Conservation (phyloP, 2,113 vertebrate species). For the Porphyrio hochstetteri region DNA sequence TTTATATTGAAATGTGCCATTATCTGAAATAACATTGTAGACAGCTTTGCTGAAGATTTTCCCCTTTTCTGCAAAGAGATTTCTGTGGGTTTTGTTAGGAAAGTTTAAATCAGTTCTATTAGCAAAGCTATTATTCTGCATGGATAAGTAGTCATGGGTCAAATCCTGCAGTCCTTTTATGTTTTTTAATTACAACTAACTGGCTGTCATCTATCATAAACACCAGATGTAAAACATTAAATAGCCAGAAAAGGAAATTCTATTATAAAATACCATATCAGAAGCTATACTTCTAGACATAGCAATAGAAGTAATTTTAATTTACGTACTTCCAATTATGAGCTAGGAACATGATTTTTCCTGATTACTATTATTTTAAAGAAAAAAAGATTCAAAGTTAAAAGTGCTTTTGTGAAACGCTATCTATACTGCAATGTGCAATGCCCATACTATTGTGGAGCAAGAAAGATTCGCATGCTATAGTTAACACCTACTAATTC, state of each 20-base stretch:
- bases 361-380: not conserved
- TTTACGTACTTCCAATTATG: not conserved
- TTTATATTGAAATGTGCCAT: not conserved
- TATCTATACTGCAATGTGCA: not conserved
- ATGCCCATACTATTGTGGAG: not conserved
- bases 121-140: not conserved
- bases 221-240: slow-evolving; percentile 6
- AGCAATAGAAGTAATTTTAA: not conserved
- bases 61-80: not conserved
- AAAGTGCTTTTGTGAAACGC: not conserved
- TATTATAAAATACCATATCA: not conserved
- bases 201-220: not conserved
- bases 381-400: not conserved
- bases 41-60: not conserved
- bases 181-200: not conserved
- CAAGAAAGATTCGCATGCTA: not conserved
- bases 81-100: not conserved
- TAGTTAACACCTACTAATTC: not conserved
- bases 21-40: not conserved
- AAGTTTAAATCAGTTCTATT: not conserved
- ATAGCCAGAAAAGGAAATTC: slow-evolving; percentile 10
- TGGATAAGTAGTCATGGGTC: not conserved
- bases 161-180: not conserved
- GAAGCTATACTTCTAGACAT: not conserved
- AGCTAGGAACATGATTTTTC: not conserved